These are phyloP conservation scores for Pseudomyrmex dendroicus DNA, from an alignment of 1,140 invertebrate species.

Conservation along the genomic window DNA sequence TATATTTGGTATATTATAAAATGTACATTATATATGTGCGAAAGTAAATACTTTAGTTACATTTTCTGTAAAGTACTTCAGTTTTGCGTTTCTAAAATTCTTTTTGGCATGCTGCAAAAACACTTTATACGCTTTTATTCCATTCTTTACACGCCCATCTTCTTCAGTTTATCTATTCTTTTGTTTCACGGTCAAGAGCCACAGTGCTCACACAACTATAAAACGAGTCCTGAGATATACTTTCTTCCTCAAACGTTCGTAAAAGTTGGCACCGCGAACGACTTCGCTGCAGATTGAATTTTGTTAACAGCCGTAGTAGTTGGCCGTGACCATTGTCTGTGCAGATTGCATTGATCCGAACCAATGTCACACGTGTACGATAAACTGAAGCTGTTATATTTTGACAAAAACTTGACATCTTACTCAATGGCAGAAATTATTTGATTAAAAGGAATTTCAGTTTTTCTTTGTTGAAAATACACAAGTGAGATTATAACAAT, in stretches of 20 bases:
- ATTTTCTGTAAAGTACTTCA: too few species aligned
- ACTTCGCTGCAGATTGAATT: conserved; percentile 78
- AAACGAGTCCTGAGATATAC: conserved; percentile 11
- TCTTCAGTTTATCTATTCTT: conserved; percentile 50
- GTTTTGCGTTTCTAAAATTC: too few species aligned
- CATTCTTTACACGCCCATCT: conserved; percentile 55
- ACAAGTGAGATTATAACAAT: background rate
- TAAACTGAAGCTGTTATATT: background rate
- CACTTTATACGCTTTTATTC: conserved; percentile 22
- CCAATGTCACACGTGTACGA: conserved; percentile 35
- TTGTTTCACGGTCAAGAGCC: conserved; percentile 53
- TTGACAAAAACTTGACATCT: conserved; percentile 25
- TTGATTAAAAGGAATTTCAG: background rate
- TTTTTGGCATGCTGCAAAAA: too few species aligned
- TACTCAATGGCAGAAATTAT: conserved; percentile 13
- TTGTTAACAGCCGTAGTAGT: conserved; percentile 66
- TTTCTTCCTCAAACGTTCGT: conserved; percentile 49
- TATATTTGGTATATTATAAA: too few species aligned
- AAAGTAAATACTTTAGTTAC: too few species aligned
- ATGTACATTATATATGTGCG: too few species aligned
- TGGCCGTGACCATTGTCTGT: conserved; percentile 62
- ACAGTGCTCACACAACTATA: conserved; percentile 22
- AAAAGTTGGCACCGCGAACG: conserved; percentile 63
- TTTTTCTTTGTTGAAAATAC: background rate
- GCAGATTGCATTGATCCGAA: conserved; percentile 53